These are phyloP conservation scores for Microplitis demolitor DNA, from an alignment of 1,140 invertebrate genomes.

Conservation along the genomic window DNA sequence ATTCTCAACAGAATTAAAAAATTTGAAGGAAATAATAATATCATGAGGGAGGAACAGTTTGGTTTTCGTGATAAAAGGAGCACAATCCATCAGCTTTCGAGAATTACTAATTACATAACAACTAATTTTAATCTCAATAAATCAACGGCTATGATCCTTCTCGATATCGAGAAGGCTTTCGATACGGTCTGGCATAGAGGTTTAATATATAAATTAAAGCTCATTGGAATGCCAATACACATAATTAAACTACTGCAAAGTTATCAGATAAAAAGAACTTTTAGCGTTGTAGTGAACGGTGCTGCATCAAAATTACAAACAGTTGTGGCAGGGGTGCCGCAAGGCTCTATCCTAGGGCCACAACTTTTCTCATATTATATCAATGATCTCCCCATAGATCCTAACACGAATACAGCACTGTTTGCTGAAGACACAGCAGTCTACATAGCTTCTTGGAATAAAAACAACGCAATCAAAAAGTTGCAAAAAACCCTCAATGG, in stretches of 20 bases:
- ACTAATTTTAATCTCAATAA: constrained; percentile 23
- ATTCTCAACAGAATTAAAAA: background rate
- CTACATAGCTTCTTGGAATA: constrained; percentile 13
- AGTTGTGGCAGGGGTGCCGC: constrained; percentile 31
- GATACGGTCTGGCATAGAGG: no score
- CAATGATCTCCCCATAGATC: constrained; percentile 19
- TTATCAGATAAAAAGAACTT: constrained; percentile 24
- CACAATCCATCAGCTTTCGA: constrained; percentile 41
- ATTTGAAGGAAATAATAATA: background rate
- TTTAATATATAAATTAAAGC: constrained; percentile 12
- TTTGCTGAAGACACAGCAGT: constrained; percentile 33
- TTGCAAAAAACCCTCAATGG: constrained; percentile 22
- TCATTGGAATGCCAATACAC: constrained; percentile 29
- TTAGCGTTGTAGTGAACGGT: background rate
- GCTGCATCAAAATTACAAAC: constrained; percentile 20
- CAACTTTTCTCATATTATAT: constrained; percentile 15
- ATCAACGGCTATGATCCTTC: no score
- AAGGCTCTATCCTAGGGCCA: constrained; percentile 23
- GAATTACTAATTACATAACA: constrained; percentile 38
- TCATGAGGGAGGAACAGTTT: constrained; percentile 36
- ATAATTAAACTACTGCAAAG: constrained; percentile 30
- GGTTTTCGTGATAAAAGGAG: constrained; percentile 40
- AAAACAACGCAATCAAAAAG: constrained; percentile 10
- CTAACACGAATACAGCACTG: constrained; percentile 10
- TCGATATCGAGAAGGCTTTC: no score